Evolutionary conservation across 2,113 vertebrate genomes (phyloP).

Genomic region (Dromiciops gliroides): DNA sequence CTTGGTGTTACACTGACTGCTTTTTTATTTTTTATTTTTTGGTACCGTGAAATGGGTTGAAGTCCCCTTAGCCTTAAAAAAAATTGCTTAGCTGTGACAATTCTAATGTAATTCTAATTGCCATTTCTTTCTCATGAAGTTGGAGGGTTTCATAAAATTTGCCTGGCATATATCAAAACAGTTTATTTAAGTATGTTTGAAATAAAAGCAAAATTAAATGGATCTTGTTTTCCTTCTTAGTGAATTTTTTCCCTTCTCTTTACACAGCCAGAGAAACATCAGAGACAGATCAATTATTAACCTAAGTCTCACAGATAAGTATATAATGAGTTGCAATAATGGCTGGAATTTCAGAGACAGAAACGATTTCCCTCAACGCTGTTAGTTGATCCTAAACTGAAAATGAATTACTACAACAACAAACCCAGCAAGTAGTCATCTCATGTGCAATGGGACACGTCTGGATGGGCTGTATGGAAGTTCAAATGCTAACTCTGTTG

Average conservation of each 20-base stretch:
- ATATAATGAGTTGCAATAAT: background rate
- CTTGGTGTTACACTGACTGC: conserved; percentile 70
- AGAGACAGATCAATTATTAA: conserved; percentile 17
- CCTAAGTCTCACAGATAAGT: conserved; percentile 22
- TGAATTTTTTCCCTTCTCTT: conserved; percentile 23
- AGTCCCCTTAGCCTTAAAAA: conserved; percentile 71
- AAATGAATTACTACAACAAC: background rate
- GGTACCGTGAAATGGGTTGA: conserved; percentile 76
- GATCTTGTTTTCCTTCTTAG: conserved; percentile 58
- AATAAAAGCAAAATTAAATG: conserved; percentile 61
- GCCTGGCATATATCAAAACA: conserved; percentile 73
- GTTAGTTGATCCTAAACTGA: background rate
- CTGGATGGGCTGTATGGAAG: background rate
- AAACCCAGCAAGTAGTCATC: background rate
- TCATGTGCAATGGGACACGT: background rate
- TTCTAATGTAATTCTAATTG: conserved; percentile 78
- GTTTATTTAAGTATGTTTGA: conserved; percentile 57
- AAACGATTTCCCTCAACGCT: background rate
- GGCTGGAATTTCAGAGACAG: background rate
- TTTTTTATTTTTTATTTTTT: conserved; percentile 70
- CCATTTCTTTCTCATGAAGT: conserved; percentile 65
- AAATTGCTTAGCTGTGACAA: conserved; percentile 79
- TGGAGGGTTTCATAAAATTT: conserved; percentile 62
- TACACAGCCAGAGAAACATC: conserved; percentile 51
- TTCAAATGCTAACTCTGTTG: background rate